Evolutionary conservation across 2,888 invertebrate species (phyloP).

Genomic region (Phytoseiulus persimilis): DNA sequence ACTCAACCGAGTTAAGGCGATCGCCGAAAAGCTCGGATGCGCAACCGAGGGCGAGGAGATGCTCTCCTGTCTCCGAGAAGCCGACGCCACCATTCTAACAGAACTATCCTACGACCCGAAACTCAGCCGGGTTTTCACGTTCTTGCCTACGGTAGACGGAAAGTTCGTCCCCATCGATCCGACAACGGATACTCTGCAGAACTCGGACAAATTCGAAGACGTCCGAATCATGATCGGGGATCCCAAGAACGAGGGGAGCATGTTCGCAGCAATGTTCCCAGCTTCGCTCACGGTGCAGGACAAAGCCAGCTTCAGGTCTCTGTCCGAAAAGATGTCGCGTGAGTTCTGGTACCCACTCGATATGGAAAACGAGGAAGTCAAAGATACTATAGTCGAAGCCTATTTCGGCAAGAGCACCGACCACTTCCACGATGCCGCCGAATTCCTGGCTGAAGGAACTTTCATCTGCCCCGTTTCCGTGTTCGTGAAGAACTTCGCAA

Average conservation of each 20-base stretch:
- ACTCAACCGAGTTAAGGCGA: not conserved
- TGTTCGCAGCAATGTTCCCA: not conserved
- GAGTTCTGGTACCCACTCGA: not conserved
- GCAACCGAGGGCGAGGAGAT: not conserved
- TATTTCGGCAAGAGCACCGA: not conserved
- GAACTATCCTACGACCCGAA: not conserved
- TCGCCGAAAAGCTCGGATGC: constrained; percentile 8
- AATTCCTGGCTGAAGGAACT: constrained; percentile 10
- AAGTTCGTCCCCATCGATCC: not conserved
- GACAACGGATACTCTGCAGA: not conserved
- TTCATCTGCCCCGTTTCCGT: not conserved
- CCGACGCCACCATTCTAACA: not conserved
- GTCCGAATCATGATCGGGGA: not conserved
- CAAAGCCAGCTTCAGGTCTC: not conserved
- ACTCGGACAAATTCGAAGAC: not conserved
- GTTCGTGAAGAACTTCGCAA: not conserved
- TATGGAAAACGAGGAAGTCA: not conserved
- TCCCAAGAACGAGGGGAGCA: constrained; percentile 7
- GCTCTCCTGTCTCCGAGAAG: not conserved
- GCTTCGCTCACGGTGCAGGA: not conserved
- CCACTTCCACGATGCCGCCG: not conserved
- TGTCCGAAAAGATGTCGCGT: not conserved
- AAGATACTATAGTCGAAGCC: not conserved
- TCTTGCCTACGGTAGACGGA: not conserved
- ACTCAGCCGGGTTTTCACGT: not conserved